phyloP scores from a whole-genome alignment of 2,113 vertebrate species.

The Aplodontia rufa region DNA sequence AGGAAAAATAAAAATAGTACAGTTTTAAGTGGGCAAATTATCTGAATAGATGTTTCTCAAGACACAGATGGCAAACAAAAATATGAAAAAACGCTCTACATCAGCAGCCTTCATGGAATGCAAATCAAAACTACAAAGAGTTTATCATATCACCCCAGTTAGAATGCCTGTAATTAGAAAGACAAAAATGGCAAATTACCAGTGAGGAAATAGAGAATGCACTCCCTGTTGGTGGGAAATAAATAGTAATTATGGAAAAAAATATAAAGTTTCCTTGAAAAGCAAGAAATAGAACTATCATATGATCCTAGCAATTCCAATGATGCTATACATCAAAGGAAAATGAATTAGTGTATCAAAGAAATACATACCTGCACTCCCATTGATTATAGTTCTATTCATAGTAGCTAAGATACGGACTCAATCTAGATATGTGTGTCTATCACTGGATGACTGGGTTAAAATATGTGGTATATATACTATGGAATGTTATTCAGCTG shows the following conservation, averaged over 20 bases:
- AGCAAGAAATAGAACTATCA: not conserved
- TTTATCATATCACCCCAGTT: not conserved
- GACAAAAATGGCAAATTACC: too few relatives aligned
- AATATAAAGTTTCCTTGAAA: not conserved
- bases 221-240: not conserved
- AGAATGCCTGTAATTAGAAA: not conserved
- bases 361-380: not conserved
- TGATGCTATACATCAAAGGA: too few relatives aligned
- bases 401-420: not conserved
- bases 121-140: not conserved
- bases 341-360: not conserved
- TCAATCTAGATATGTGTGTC: accelerated
- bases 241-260: not conserved
- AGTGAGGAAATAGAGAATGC: not conserved
- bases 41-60: not conserved
- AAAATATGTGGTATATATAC: not conserved
- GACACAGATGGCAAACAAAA: not conserved
- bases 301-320: not conserved
- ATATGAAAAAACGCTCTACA: not conserved
- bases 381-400: too few relatives aligned
- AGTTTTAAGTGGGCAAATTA: not conserved
- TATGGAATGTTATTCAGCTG: not conserved
- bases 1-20: not conserved
- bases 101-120: not conserved
- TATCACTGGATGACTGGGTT: not conserved